Evolutionary conservation across 1,140 invertebrate species (phyloP).

Genomic region (Drosophila seguyi): DNA sequence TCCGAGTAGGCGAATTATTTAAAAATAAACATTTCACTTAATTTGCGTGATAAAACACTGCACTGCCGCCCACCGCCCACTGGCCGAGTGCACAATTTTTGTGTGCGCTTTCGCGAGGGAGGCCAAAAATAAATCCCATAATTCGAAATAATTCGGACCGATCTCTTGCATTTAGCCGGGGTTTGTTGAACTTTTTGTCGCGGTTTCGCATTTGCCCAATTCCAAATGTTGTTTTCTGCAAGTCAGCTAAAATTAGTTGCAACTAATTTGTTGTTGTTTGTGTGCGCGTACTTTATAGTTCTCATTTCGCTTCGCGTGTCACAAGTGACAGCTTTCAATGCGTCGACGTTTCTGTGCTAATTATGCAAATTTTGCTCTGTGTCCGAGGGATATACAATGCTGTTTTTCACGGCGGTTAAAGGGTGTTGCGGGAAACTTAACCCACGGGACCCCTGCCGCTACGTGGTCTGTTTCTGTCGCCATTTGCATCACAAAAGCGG

Average conservation of each 20-base stretch:
- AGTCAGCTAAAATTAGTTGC: slow-evolving; percentile 67
- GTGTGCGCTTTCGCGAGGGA: slow-evolving; percentile 25
- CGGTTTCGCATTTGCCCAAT: slow-evolving; percentile 27
- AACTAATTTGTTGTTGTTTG: slow-evolving; percentile 62
- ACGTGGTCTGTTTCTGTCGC: slow-evolving; percentile 36
- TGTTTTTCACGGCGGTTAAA: slow-evolving; percentile 16
- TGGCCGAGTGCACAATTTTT: slow-evolving; percentile 27
- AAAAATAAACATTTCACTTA: slow-evolving; percentile 66
- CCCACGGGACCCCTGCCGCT: slow-evolving; percentile 27
- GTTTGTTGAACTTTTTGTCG: slow-evolving; percentile 77
- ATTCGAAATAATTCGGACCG: slow-evolving; percentile 67
- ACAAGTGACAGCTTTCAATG: slow-evolving; percentile 77
- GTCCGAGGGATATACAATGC: slow-evolving; percentile 23
- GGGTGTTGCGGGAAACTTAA: background rate
- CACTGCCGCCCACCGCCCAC: slow-evolving; percentile 37
- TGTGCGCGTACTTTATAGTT: slow-evolving; percentile 21
- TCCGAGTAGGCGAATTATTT: slow-evolving; percentile 48
- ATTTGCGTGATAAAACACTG: slow-evolving; percentile 59
- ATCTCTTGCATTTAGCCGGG: slow-evolving; percentile 53
- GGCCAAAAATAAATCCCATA: slow-evolving; percentile 73
- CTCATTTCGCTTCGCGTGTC: slow-evolving; percentile 57
- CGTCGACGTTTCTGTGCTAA: slow-evolving; percentile 64
- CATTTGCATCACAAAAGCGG: slow-evolving; percentile 71
- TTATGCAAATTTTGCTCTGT: slow-evolving; percentile 67
- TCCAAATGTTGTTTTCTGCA: slow-evolving; percentile 46